A percentile compares a stretch with the other conserved stretches of the same genome.
Conservation (phyloP, 2,113 vertebrate genomes). For the Bambusicola thoracicus region DNA sequence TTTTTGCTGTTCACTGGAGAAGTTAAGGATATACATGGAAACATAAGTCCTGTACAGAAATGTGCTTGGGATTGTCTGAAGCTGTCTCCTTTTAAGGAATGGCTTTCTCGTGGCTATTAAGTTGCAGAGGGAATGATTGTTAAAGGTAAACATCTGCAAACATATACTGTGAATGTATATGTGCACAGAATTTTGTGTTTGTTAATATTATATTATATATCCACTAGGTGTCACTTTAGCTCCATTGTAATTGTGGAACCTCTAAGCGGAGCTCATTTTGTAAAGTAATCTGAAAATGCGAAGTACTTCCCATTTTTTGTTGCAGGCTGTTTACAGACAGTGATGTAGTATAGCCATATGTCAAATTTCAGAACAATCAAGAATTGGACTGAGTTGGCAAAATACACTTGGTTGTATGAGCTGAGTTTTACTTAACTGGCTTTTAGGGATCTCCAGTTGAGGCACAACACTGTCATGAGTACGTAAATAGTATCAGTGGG, state of each 20-base stretch:
- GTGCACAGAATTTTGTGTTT: background rate
- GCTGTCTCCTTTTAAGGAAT: background rate
- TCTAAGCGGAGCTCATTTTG: background rate
- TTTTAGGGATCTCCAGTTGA: background rate
- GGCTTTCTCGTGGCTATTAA: background rate
- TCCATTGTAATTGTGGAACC: background rate
- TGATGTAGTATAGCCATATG: background rate
- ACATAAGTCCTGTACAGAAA: rapidly evolving
- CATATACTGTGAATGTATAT: background rate
- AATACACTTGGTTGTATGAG: background rate
- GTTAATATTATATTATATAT: background rate
- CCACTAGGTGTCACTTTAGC: conserved; percentile 40
- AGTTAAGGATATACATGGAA: background rate
- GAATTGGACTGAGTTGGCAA: background rate
- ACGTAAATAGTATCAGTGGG: background rate
- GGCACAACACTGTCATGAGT: background rate
- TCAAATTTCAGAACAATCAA: background rate
- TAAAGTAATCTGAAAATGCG: background rate
- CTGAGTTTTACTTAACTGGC: background rate
- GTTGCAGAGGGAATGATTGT: background rate
- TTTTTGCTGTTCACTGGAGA: background rate
- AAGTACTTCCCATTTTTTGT: background rate
- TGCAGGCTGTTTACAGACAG: background rate
- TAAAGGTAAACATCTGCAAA: background rate
- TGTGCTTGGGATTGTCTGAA: background rate